phyloP scores from a whole-genome alignment of 30 jellyfish, hydroid and myxozoan genomes.

The Chironex yamaguchii region DNA sequence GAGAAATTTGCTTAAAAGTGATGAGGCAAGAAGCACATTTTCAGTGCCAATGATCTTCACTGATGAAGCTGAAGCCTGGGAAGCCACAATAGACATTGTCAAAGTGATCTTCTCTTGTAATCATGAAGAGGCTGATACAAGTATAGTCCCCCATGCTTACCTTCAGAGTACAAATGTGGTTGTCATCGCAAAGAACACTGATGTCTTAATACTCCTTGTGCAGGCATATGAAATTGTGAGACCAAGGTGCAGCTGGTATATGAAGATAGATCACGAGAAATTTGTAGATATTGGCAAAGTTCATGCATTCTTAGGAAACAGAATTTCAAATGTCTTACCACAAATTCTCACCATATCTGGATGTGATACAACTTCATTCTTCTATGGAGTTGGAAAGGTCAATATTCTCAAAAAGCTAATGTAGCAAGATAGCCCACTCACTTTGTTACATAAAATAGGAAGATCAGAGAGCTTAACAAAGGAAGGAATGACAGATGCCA shows the following conservation, averaged over 20 bases:
- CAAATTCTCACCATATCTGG: conserved; percentile 48
- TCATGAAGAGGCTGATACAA: conserved; percentile 65
- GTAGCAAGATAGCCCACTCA: no score
- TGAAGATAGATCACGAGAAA: conserved; percentile 53
- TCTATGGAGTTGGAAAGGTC: conserved; percentile 54
- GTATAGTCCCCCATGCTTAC: conserved; percentile 44
- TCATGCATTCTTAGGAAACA: conserved; percentile 2
- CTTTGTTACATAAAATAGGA: no score
- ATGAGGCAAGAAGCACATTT: neutral
- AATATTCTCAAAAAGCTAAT: conserved; percentile 36
- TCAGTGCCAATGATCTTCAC: neutral
- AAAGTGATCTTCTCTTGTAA: conserved; percentile 25
- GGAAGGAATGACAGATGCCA: no score
- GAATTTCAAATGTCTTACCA: conserved; percentile 11
- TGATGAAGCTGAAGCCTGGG: conserved; percentile 9
- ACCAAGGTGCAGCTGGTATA: conserved; percentile 25
- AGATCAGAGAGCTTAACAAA: no score
- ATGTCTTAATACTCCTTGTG: conserved; percentile 37
- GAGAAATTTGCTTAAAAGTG: neutral
- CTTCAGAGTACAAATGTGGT: conserved; percentile 34
- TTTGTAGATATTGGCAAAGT: conserved; percentile 29
- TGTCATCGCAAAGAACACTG: conserved; percentile 57
- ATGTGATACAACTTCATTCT: conserved; percentile 57
- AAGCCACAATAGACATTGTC: conserved; percentile 7
- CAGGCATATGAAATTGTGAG: conserved; percentile 23